These are phyloP conservation scores for Xenopus tropicalis DNA, from an alignment of 2,113 vertebrate species.

Conservation along the genomic window UCB_Xtro_10.0 CM004452.2:36551001-36551500, in stretches of 20 bases:
- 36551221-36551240: constrained; percentile 1
- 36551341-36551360: not conserved
- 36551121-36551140: not conserved
- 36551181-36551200: not conserved
- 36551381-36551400: too few species aligned
- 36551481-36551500: too few species aligned
- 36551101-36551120: not conserved
- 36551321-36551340: too few species aligned
- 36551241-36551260: constrained; percentile 28
- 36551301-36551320: not conserved
- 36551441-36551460: too few species aligned
- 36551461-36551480: too few species aligned
- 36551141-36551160: not conserved
- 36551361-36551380: too few species aligned
- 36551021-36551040: not conserved
- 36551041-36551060: not conserved
- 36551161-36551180: not conserved
- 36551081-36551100: not conserved
- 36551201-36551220: not conserved
- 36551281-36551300: too few species aligned
- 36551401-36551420: too few species aligned
- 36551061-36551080: not conserved
- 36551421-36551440: too few species aligned
- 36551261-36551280: constrained; percentile 14
- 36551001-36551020: not conserved